Base-by-base conservation (phyloP, 2,113 vertebrate genomes). In the Neotragus moschatus region DNA sequence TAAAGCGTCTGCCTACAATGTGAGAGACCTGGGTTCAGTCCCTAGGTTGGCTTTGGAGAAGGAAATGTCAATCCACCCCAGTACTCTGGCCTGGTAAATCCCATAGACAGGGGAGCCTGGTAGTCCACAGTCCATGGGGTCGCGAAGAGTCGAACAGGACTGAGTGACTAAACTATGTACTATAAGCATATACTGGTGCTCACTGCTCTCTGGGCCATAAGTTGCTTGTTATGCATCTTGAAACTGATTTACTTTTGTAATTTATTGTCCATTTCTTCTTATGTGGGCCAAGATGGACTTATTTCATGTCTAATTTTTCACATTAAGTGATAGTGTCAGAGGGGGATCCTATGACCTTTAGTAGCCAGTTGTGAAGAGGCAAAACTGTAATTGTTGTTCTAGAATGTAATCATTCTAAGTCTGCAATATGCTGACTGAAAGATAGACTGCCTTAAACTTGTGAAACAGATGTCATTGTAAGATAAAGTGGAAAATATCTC, bases 11-110 rank as follows among this genome's bases (percentile, higher is more conserved):
- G 63, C 16, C 33, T 66, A n/a, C 63, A 66, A 19, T 19, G 63
- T n/a, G 63, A 33, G 16, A 66, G 16, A 66, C 61, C 61, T 0
- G 3, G 16, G 3, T 19, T n/a, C 4, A 0, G 19, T n/a, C 17
- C 33, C 33, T 66, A 16, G 33, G 16, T 19, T n/a, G 16, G 8
- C 15, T 66, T 16, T n/a, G 63, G 33, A 66, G 33, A n/a, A n/a
- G 33, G 33, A 66, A 66, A 66, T 66, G 63, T 7, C 33, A 66
- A n/a, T n/a, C 8, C 16, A n/a, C 33, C 10, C 33, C 63, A 66
- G 17, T 66, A n/a, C 16, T 66, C 16, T 66, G n/a, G 63, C 33
- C 33, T 2, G 8, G 16, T n/a, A 63, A 63, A 63, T 63, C 15
- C 30, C 3, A 0, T 33, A 3, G 30, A 63, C 15, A 63, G 15